Base-by-base conservation (phyloP, 2,888 invertebrate species). In the Hypselothyrea guttata region DNA sequence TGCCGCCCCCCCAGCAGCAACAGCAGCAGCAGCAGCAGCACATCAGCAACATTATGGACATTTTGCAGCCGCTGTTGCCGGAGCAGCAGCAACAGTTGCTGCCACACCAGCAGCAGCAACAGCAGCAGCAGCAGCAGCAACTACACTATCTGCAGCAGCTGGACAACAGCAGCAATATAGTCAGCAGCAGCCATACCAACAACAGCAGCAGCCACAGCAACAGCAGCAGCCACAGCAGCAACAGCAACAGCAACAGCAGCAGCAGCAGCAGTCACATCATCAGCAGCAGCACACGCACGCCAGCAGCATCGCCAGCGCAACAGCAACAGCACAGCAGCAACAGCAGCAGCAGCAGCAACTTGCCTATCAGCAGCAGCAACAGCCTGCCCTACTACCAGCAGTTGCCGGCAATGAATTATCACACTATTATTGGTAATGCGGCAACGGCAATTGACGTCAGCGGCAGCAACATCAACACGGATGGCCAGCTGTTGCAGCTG, bases 51-150 rank as follows among this genome's bases (percentile, higher is more conserved):
- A 76, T 44, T 78, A 78, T 78, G 78, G 78, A 81, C 78, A 78
- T 73, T 89, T 90, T 88, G 84, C 88, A 72, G 86, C 89, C 84
- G 83, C 88, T 71, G 88, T 88, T 85, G 78, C 88, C 81, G 83
- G 88, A 91, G 92, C 92, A 92, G 91, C 93, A 91, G 88, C 92
- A 51, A 37, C 51, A 41, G 42, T 37, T 5, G 35, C 40, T 9
- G 40, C 41, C 18, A 42, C 79, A 74, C 68, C 77, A 76, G 71
- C 69, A 42, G 18, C 54, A 47, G 33, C 63, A 52, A 34, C 57
- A 52, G 52, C 64, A 45, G 27, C 54, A 57, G 83, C 87, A 72
- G 85, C 89, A 84, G 82, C 88, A 71, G 87, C 88, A 84, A 76
- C 88, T 8, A 7, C 1, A 28, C 1, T 1, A 8, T 9, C 28